These are phyloP conservation scores for Lepus timidus DNA, from an alignment of 2,113 vertebrate species.

Conservation along the genomic window DNA sequence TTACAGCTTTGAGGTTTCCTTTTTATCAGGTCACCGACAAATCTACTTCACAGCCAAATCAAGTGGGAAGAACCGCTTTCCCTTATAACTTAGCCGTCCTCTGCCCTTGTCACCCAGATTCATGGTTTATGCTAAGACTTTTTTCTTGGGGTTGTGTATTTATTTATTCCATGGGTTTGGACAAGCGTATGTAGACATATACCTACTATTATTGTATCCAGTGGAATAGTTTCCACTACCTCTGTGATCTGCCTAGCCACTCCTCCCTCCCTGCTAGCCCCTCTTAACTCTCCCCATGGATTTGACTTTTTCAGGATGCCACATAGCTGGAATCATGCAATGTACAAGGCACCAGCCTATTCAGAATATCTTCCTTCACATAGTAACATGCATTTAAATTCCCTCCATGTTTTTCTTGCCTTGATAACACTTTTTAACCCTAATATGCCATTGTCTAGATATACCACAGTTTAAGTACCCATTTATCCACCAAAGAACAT, in stretches of 20 bases:
- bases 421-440: not conserved
- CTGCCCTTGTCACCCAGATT: not conserved
- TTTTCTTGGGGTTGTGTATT: not conserved
- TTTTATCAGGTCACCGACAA: slow-evolving; percentile 38
- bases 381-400: not conserved
- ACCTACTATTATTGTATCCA: not conserved
- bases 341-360: not conserved
- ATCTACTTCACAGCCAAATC: slow-evolving; percentile 13
- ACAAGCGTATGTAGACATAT: not conserved
- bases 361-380: not conserved
- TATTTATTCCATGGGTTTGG: not conserved
- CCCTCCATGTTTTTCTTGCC: not conserved
- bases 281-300: not conserved
- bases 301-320: not conserved
- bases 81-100: too few relatives aligned
- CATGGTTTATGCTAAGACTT: not conserved
- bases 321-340: not conserved
- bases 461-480: not conserved
- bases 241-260: not conserved
- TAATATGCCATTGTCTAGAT: not conserved
- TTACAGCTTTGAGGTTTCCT: slow-evolving; percentile 21
- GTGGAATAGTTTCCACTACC: not conserved
- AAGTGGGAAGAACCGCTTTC: not conserved
- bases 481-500: not conserved
- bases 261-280: not conserved